phyloP scores from a whole-genome alignment of 2,797 vertebrate genomes.

The Salmo trutta region DNA sequence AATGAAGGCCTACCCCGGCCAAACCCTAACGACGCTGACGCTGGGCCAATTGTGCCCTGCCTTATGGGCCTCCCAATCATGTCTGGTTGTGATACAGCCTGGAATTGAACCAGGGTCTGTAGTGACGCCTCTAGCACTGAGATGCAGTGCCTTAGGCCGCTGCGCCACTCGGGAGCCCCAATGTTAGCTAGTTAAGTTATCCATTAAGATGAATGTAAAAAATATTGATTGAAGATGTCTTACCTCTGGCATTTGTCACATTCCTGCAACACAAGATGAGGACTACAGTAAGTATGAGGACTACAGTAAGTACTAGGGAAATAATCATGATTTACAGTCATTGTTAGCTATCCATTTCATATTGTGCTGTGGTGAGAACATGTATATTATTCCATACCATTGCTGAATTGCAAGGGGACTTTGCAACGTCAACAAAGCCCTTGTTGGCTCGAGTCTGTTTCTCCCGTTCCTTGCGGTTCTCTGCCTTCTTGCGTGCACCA shows the following conservation, averaged over 20 bases:
- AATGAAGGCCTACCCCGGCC: too few relatives aligned
- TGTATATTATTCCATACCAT: constrained; percentile 77
- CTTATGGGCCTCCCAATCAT: too few relatives aligned
- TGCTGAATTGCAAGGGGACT: constrained; percentile 90
- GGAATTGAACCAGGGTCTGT: too few relatives aligned
- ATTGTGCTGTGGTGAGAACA: neutral
- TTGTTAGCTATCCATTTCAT: neutral
- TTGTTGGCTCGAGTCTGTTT: constrained; percentile 88
- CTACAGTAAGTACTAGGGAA: neutral
- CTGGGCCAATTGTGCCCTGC: too few relatives aligned
- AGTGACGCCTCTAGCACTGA: too few relatives aligned
- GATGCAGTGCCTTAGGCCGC: too few relatives aligned
- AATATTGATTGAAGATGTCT: constrained; percentile 36
- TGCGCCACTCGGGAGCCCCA: too few relatives aligned
- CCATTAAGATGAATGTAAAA: neutral
- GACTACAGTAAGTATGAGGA: neutral
- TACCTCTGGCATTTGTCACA: constrained; percentile 98
- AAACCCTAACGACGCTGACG: too few relatives aligned
- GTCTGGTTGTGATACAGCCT: too few relatives aligned
- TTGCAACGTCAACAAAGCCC: constrained; percentile 88
- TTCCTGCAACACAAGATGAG: constrained; percentile 78
- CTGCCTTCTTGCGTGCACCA: constrained; percentile 94
- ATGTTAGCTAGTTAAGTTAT: neutral
- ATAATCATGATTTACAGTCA: neutral
- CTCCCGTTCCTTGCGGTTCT: constrained; percentile 92